phyloP scores from a whole-genome alignment of 2,888 invertebrate species.

The Craniophora ligustri region DNA sequence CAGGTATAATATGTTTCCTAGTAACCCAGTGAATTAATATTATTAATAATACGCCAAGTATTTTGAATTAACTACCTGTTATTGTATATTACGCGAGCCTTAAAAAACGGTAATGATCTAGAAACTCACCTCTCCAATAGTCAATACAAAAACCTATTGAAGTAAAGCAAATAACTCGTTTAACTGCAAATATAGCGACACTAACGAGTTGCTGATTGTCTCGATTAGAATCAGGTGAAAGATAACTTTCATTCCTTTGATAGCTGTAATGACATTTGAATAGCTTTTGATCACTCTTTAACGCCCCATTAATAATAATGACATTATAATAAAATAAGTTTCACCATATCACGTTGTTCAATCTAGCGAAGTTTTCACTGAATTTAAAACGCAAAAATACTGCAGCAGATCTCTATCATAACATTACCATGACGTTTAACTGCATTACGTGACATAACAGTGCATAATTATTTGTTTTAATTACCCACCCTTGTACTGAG shows the following conservation, averaged over 20 bases:
- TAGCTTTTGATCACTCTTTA: constrained; percentile 56
- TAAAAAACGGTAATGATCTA: constrained; percentile 41
- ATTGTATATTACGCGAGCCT: constrained; percentile 36
- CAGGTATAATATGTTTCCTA: too few species aligned
- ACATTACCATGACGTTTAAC: constrained; percentile 64
- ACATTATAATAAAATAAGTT: constrained; percentile 46
- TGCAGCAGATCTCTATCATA: constrained; percentile 46
- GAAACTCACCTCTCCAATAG: constrained; percentile 49
- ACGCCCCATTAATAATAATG: constrained; percentile 49
- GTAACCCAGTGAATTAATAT: too few species aligned
- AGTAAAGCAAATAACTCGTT: constrained; percentile 46
- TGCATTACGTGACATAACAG: constrained; percentile 72
- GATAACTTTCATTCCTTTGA: constrained; percentile 65
- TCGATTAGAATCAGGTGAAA: constrained; percentile 60
- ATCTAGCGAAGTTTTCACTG: constrained; percentile 38
- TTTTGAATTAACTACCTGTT: too few species aligned
- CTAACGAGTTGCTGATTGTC: constrained; percentile 53
- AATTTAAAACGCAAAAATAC: constrained; percentile 45
- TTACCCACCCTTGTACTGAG: constrained; percentile 64
- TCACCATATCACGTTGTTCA: constrained; percentile 32
- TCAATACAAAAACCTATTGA: constrained; percentile 46
- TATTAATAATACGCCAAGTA: too few species aligned
- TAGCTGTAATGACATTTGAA: constrained; percentile 57
- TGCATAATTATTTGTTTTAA: constrained; percentile 70
- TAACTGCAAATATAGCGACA: constrained; percentile 44